Conservation (phyloP, 2,113 vertebrate genomes). For the Lamprotornis superbus region DNA sequence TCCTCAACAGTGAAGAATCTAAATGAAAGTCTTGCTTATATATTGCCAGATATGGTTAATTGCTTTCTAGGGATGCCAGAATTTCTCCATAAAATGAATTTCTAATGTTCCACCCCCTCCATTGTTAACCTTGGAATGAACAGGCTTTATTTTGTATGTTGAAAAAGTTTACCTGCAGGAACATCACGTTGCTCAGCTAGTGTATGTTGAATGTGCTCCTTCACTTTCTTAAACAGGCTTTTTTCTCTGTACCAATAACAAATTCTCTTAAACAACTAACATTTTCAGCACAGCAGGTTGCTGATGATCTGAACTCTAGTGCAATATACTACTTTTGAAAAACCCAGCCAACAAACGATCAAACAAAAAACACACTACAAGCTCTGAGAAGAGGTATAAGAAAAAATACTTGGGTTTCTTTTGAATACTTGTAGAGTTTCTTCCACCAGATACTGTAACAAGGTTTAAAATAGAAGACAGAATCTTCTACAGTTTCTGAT, state of each 20-base stretch:
- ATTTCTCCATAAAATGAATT: neutral
- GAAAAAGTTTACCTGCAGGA: neutral
- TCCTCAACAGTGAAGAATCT: neutral
- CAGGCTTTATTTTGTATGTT: neutral
- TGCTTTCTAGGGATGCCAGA: neutral
- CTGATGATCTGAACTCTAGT: neutral
- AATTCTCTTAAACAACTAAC: neutral
- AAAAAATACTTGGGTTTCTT: neutral
- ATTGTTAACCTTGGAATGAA: neutral
- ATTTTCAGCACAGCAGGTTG: neutral
- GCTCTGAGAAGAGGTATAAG: neutral
- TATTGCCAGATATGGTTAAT: neutral
- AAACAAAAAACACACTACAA: neutral
- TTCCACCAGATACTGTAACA: neutral
- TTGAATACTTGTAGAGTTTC: neutral
- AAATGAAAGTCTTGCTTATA: neutral
- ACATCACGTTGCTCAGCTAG: neutral
- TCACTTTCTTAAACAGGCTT: neutral
- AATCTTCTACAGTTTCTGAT: neutral
- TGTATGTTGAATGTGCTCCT: neutral
- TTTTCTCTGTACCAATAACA: neutral
- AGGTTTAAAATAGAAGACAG: neutral
- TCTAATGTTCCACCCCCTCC: fast-evolving
- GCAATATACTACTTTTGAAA: neutral
- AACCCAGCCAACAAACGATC: neutral